A percentile compares a stretch with the other conserved stretches of the same genome.
These are phyloP conservation scores for Drosophila ambigua DNA, from an alignment of 1,140 invertebrate species.

Conservation along the genomic window DNA sequence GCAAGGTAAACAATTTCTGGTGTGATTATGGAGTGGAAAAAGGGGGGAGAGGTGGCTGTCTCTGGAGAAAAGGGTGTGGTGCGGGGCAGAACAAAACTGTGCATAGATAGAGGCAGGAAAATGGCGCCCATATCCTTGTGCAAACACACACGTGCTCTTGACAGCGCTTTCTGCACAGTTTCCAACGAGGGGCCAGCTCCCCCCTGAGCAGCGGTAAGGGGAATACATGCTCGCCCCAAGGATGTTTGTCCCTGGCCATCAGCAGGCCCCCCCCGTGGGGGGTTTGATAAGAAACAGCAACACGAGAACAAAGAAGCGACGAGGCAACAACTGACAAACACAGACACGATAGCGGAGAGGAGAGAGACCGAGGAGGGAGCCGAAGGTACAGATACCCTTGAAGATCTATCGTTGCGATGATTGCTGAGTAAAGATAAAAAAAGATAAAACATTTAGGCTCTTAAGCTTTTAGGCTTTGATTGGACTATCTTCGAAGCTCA, in stretches of 20 bases:
- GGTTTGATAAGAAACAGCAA: conserved; percentile 41
- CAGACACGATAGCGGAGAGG: conserved; percentile 1
- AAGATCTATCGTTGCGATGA: too few relatives aligned
- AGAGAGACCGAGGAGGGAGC: too few relatives aligned
- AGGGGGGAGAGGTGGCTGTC: not conserved
- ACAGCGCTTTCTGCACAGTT: conserved; percentile 76
- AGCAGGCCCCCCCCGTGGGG: conserved; percentile 6
- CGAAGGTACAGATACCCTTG: too few relatives aligned
- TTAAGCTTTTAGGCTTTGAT: too few relatives aligned
- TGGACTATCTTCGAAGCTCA: too few relatives aligned
- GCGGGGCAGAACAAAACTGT: conserved; percentile 18
- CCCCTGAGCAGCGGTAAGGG: not conserved
- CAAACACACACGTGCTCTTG: conserved; percentile 80
- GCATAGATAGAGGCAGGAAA: conserved; percentile 60
- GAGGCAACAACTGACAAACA: conserved; percentile 7
- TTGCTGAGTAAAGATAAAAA: too few relatives aligned
- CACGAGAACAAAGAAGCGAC: conserved; percentile 17
- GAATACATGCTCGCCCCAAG: conserved; percentile 44
- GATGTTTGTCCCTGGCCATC: conserved; percentile 58
- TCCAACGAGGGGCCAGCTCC: conserved; percentile 53
- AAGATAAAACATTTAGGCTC: too few relatives aligned
- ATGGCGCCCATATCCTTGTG: conserved; percentile 73
- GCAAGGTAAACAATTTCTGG: conserved; percentile 70
- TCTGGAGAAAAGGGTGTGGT: not conserved
- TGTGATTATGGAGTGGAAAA: conserved; percentile 21